Conservation (phyloP, 2,888 invertebrate species). For the Drosophila limbata region DNA sequence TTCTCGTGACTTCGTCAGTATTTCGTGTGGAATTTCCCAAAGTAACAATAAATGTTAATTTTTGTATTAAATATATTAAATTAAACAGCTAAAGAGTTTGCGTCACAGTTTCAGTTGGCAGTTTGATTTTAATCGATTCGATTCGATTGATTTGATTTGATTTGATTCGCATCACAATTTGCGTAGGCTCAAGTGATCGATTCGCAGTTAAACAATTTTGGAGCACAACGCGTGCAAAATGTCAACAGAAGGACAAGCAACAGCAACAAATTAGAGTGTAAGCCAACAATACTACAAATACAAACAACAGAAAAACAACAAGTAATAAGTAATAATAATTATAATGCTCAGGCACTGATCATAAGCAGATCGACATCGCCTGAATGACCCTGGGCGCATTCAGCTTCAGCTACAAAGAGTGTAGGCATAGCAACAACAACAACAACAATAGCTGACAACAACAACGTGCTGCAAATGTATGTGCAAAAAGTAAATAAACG, state of each 20-base stretch:
- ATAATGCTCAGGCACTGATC: slow-evolving; percentile 70
- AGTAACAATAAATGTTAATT: slow-evolving; percentile 11
- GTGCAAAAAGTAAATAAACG: slow-evolving; percentile 68
- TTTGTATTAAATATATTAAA: slow-evolving; percentile 9
- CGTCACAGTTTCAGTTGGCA: slow-evolving; percentile 14
- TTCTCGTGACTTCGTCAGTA: slow-evolving; percentile 17
- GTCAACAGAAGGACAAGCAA: slow-evolving; percentile 80
- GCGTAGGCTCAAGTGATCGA: slow-evolving; percentile 44
- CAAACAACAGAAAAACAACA: slow-evolving; percentile 15
- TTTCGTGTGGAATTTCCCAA: slow-evolving; percentile 25
- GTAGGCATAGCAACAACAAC: slow-evolving; percentile 35
- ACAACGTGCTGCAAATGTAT: slow-evolving; percentile 25
- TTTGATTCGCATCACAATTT: slow-evolving; percentile 23
- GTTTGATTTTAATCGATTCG: slow-evolving; percentile 4
- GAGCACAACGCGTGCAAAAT: slow-evolving; percentile 74
- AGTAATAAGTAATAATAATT: slow-evolving; percentile 57
- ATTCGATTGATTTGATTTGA: slow-evolving; percentile 18
- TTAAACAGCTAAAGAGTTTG: slow-evolving; percentile 18
- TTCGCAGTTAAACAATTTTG: slow-evolving; percentile 28
- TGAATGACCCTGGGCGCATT: slow-evolving; percentile 60
- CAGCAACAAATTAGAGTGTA: slow-evolving; percentile 49
- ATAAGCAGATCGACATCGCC: slow-evolving; percentile 73
- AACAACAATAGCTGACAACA: slow-evolving; percentile 20
- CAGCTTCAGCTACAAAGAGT: slow-evolving; percentile 24
- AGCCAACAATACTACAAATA: slow-evolving; percentile 10